Conservation (phyloP, 2,797 vertebrate species). For the Erethizon dorsatum region DNA sequence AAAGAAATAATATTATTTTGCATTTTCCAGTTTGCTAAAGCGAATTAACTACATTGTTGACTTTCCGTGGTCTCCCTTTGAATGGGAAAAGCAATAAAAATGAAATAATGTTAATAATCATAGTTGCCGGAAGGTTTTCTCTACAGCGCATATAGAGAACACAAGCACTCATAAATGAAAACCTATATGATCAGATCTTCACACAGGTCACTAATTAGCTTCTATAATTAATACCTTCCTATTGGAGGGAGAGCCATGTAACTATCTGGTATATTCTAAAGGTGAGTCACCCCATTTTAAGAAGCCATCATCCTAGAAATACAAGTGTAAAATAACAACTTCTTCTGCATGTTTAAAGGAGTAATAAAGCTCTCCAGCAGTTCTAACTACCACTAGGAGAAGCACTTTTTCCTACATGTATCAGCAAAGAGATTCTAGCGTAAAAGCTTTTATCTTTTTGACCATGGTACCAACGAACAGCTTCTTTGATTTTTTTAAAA, state of each 20-base stretch:
- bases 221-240: conserved; percentile 88
- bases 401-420: conserved; percentile 72
- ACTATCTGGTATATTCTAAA: conserved; percentile 89
- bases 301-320: conserved; percentile 86
- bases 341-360: conserved; percentile 82
- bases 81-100: conserved; percentile 88
- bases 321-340: conserved; percentile 84
- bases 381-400: conserved; percentile 62
- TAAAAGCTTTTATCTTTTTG: conserved; percentile 82
- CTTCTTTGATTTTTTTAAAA: conserved; percentile 65
- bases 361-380: conserved; percentile 81
- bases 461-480: conserved; percentile 75
- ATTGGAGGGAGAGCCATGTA: conserved; percentile 86
- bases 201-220: conserved; percentile 89
- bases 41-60: conserved; percentile 89
- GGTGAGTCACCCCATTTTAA: conserved; percentile 87
- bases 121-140: conserved; percentile 86
- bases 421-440: conserved; percentile 79
- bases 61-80: conserved; percentile 87
- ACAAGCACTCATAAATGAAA: conserved; percentile 87
- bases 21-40: conserved; percentile 87
- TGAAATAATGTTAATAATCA: conserved; percentile 90
- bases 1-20: conserved; percentile 88
- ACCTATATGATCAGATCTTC: conserved; percentile 86
- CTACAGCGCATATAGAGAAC: conserved; percentile 82